These are phyloP conservation scores for Hydriomena furcata DNA, from an alignment of 2,888 invertebrate species.

Conservation along the genomic window DNA sequence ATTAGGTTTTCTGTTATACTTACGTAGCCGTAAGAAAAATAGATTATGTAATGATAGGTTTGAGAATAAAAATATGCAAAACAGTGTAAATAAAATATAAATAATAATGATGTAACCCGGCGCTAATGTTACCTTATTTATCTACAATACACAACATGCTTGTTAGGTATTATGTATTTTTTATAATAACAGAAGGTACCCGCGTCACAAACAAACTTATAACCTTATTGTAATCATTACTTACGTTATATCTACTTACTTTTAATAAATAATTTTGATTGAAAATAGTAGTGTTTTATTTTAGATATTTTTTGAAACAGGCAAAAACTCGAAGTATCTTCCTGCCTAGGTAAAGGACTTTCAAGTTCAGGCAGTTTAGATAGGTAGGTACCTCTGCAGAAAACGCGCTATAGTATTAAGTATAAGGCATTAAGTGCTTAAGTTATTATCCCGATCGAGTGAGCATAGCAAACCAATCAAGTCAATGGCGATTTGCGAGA, in stretches of 20 bases:
- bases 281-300: conserved; percentile 16
- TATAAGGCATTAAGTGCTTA: too few species aligned
- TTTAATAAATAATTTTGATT: conserved; percentile 14
- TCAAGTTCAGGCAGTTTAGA: too few species aligned
- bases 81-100: conserved; percentile 43
- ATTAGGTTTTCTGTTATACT: not conserved
- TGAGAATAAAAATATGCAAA: conserved; percentile 8
- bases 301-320: too few species aligned
- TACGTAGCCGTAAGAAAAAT: not conserved
- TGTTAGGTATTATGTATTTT: conserved; percentile 33
- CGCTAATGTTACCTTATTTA: conserved; percentile 81
- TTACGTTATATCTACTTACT: conserved; percentile 3
- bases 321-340: too few species aligned
- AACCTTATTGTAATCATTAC: conserved; percentile 12
- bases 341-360: too few species aligned
- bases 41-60: not conserved
- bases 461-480: too few species aligned
- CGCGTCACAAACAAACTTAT: conserved; percentile 50
- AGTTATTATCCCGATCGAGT: too few species aligned
- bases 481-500: too few species aligned
- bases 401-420: too few species aligned
- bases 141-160: conserved; percentile 40
- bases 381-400: too few species aligned
- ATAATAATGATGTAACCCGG: conserved; percentile 49
- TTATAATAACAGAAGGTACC: conserved; percentile 59